Evolutionary conservation across 1,140 invertebrate genomes (phyloP).

Genomic region (Bemisia tabaci): DNA sequence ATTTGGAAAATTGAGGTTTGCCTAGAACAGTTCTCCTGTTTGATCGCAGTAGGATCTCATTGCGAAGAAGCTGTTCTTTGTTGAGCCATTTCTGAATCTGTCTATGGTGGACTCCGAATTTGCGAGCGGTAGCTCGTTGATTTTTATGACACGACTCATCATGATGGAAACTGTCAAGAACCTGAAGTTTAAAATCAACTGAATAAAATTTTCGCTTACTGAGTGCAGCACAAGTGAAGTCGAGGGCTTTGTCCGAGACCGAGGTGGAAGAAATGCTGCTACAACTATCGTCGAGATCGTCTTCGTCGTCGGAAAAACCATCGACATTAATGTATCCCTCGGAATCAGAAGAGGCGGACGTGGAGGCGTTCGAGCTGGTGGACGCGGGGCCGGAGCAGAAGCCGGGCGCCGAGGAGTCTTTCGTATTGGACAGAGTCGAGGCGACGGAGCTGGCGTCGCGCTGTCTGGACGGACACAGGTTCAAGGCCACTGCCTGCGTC

Average conservation of each 20-base stretch:
- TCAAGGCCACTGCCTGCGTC: constrained; percentile 33
- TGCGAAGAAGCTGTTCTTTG: constrained; percentile 32
- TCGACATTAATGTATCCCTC: constrained; percentile 18
- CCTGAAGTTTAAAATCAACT: constrained; percentile 36
- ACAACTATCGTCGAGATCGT: constrained; percentile 18
- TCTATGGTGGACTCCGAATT: constrained; percentile 45
- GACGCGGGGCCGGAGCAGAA: constrained; percentile 23
- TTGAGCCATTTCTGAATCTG: constrained; percentile 49
- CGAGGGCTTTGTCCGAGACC: constrained; percentile 21
- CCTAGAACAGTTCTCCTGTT: no score
- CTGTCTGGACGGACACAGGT: constrained; percentile 36
- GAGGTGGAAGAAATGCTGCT: constrained; percentile 13
- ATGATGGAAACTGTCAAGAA: constrained; percentile 36
- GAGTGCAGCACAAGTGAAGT: constrained; percentile 24
- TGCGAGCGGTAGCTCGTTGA: constrained; percentile 43
- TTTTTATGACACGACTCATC: constrained; percentile 40
- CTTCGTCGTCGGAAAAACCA: constrained; percentile 17
- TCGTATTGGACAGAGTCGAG: constrained; percentile 1
- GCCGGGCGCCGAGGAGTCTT: constrained; percentile 14
- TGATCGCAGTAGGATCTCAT: not conserved
- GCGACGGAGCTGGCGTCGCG: constrained; percentile 32
- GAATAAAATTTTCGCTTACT: constrained; percentile 37
- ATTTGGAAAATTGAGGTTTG: not conserved
- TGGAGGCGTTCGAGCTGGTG: not conserved
- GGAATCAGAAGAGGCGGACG: constrained; percentile 8